Evolutionary conservation across 2,113 vertebrate genomes (phyloP), one percentile per base, ranked within the genome.

Genomic region (Xiphophorus maculatus): DNA sequence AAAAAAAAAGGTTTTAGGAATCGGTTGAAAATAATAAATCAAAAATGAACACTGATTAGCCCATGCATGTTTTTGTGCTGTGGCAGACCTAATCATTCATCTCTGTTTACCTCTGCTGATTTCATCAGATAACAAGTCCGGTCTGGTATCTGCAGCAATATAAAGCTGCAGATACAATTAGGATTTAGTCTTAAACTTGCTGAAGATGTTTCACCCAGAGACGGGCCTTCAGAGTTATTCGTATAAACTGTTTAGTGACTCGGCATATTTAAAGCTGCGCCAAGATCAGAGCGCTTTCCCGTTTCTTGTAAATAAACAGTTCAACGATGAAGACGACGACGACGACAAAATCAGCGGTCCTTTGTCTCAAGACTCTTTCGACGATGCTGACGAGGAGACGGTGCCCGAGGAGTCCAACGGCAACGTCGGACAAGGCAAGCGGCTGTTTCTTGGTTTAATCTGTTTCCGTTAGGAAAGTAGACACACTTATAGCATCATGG

Each of bases 311-410:
- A 73, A 40, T 3, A 29, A 58, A 22, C 90, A 99, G 97, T 95
- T 98, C 54, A 87, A 90, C n/a, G 90, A 93, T 77, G 95, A 91
- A 44, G 96, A 96, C 48, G 86, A 91, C 12, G 89, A 94, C 68
- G 90, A 87, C 1, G 84, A 90, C 85, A 96, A 96, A 76, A 95
- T 95, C 70, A 80, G 93, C 83, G 86, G 91, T 8, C 91, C 60
- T 30, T 30, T 30, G 58, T 74, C 91, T 83, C 81, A 91, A 74
- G 89, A 89, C 76, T 83, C 91, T 40, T 88, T 69, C 32, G 63
- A 86, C 1, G 92, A 95, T 2, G 85, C 89, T 28, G 71, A 48
- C 63, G 92, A 80, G 48, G 91, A 91, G 1, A 42, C 33, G 68
- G 85, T 86, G n/a, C 2, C 2, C n/a, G 91, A 93, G 29, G 92